Base-by-base conservation (phyloP, 1,140 invertebrate genomes). In the Nasonia longicornis region DNA sequence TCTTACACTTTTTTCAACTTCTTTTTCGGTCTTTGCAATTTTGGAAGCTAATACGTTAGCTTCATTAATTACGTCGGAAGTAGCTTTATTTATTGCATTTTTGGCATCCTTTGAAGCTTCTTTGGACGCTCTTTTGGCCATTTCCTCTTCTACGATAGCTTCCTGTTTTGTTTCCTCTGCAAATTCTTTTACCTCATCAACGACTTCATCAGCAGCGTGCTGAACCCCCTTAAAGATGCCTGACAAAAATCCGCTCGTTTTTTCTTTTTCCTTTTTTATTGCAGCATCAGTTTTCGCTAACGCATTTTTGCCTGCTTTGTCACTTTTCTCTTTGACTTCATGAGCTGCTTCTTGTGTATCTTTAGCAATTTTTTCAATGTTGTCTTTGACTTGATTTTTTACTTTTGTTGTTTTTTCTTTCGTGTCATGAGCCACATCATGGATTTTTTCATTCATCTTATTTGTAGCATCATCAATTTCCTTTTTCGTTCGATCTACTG, bases 61-160 rank as follows among this genome's bases (percentile, higher is more conserved):
- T 84, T 85, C 85, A 77, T 90, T 90, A 8, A 89, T 90, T 6
- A 90, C 89, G 77, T 90, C 87, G 69, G 84, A 85, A n/a, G 66
- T 16, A 12, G 89, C 89, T 78, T 88, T 88, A 12, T 85, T 85
- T 2, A 84, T 84, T 7, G 85, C 88, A 75, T 84, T 87, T 80
- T 87, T 89, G 11, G 88, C 82, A 83, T 86, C 86, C 63, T 86
- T 86, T 7, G 85, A 85, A 22, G 87, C 86, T n/a, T 87, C 85
- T 85, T 6, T 86, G 0, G 75, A 29, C 26, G 58, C 72, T 70
- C 86, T 88, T 48, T 89, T 87, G 1, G 75, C 48, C 75, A 87
- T 89, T 10, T 88, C 88, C 0, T 82, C 80, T 73, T 87, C 87
- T 76, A 87, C 87, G 0, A 78, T 12, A 2, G 76, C 29, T 71